Evolutionary conservation across 2,113 vertebrate species (phyloP), one percentile per base, ranked within the genome.

Genomic region (Rhinopomastus cyanomelas): DNA sequence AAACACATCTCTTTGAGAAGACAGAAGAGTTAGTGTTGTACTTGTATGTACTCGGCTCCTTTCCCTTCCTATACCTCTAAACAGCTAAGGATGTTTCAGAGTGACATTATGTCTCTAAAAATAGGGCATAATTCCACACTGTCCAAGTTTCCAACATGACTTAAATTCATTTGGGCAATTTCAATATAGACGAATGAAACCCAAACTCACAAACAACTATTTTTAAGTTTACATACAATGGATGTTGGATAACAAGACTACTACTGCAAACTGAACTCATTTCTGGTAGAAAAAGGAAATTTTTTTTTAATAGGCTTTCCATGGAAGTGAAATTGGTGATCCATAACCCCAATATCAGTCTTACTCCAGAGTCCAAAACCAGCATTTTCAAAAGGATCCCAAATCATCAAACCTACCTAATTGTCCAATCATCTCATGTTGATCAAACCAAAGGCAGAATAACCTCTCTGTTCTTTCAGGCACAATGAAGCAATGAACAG

Each of bases 71-170:
- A 5, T 5, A 39, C 9, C 25, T 57, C 34, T 6, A 6, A 46
- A 34, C 27, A 79, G 60, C 48, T 30, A 36, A 15, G 42, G 9
- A 30, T 15, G 26, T 67, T 62, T 80, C 53, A 32, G 37, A 46
- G 42, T 59, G 4, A 30, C 9, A 7, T 19, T 0, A 2, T 6
- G 2, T 8, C 55, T 73, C 51, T 6, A 46, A 44, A 73, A 66
- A 32, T 0, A n/a, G 37, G 27, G 5, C 42, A 59, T 8, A 59
- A 23, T 32, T 79, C 53, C 30, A 44, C n/a, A 6, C 0, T 15
- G 16, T 12, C 32, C 52, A 51, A 12, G 11, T 19, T 60, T 55
- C 53, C 68, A 89, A 12, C 22, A 68, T 16, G 17, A n/a, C 20
- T 36, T 51, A 19, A 75, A 44, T 42, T 56, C 9, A 34, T 26